Base-by-base conservation (phyloP, 2,888 invertebrate species). In the Protophormia terraenovae region DNA sequence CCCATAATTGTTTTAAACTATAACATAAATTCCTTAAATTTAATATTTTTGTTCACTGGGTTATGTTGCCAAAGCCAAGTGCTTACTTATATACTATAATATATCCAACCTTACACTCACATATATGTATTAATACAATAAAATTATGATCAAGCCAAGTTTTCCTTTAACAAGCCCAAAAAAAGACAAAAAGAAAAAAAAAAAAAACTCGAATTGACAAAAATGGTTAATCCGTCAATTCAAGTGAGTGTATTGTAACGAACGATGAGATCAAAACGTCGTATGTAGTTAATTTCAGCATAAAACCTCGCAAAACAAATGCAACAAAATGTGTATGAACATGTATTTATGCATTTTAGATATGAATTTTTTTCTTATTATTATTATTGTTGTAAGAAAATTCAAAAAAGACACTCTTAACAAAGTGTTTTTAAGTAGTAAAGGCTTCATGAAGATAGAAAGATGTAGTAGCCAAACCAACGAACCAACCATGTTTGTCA, bases 211-310 rank as follows among this genome's bases (percentile, higher is more conserved):
- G 62, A 62, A 35, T 55, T 69, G 55, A 82, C 82, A 16, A 82
- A 85, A 85, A 82, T 75, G 85, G 82, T 81, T 85, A 85, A 85
- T 85, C 85, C 81, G 62, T 72, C 82, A 82, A 75, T 71, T 58
- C 85, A 78, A 78, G 69, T 85, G 66, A 69, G 62, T 72, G 29
- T 47, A n/a, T n/a, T n/a, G n/a, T n/a, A n/a, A n/a, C n/a, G n/a
- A n/a, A n/a, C 45, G 47, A 38, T 53, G 53, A 79, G 45, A 64
- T 55, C 62, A 53, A 29, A 45, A 45, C 24, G 60, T 22, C 22
- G 22, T 55, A n/a, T n/a, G n/a, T n/a, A 41, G 4, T 47, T 66
- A n/a, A n/a, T 24, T n/a, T 29, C 41, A 50, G 69, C 12, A 50
- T 47, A 38, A 53, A 69, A 19, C 27, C 27, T 6, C 47, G 47